Evolutionary conservation across 2,888 invertebrate species (phyloP).

Genomic region (Emmelina monodactyla): DNA sequence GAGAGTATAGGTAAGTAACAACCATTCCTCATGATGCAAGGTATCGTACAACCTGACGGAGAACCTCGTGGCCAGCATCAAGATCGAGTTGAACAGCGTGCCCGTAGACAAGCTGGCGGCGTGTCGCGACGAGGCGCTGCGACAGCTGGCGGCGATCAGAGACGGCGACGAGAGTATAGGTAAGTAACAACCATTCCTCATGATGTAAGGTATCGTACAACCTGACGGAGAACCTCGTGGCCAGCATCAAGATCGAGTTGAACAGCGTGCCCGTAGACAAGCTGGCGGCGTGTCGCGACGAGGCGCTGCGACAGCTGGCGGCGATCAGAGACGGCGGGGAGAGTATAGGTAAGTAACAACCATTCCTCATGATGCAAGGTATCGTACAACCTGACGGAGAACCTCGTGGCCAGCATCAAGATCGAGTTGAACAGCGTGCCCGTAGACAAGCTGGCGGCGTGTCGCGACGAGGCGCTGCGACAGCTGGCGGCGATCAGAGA

Average conservation of each 20-base stretch:
- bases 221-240: slow-evolving; percentile 75
- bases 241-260: slow-evolving; percentile 74
- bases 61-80: slow-evolving; percentile 75
- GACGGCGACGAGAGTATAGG: slow-evolving; percentile 52
- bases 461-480: slow-evolving; percentile 63
- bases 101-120: slow-evolving; percentile 70
- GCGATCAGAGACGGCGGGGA: slow-evolving; percentile 35
- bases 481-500: slow-evolving; percentile 27
- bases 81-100: slow-evolving; percentile 78
- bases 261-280: slow-evolving; percentile 78
- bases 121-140: slow-evolving; percentile 66
- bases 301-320: slow-evolving; percentile 43
- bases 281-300: slow-evolving; percentile 67
- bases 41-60: slow-evolving; percentile 74
- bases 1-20: slow-evolving; percentile 47
- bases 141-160: slow-evolving; percentile 27
- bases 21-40: slow-evolving; percentile 31
- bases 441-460: slow-evolving; percentile 67
- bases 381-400: slow-evolving; percentile 73
- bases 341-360: slow-evolving; percentile 38
- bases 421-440: slow-evolving; percentile 81
- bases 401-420: slow-evolving; percentile 73
- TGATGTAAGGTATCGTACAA: slow-evolving; percentile 69
- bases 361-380: too few relatives aligned
- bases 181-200: neutral